phyloP scores from a whole-genome alignment of 2,113 vertebrate genomes.

The Pedionomus torquatus region DNA sequence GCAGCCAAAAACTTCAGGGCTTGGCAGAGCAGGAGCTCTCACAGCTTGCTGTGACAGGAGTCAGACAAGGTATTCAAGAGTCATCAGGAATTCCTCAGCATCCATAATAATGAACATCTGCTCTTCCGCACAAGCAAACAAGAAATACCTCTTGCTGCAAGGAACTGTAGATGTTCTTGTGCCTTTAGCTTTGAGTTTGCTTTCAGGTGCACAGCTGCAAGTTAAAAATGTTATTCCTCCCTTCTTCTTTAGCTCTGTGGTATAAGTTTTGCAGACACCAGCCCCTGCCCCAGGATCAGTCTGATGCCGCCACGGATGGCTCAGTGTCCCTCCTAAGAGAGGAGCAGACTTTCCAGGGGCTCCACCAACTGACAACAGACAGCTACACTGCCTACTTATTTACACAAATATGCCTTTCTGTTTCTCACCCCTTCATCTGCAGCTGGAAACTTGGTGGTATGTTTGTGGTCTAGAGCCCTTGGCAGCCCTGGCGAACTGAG shows the following conservation, averaged over 20 bases:
- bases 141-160: neutral
- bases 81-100: neutral
- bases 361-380: neutral
- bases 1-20: slow-evolving; percentile 27
- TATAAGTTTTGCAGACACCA: neutral
- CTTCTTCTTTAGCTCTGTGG: neutral
- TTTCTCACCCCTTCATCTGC: neutral
- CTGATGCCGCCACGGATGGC: rapidly evolving
- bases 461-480: neutral
- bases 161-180: neutral
- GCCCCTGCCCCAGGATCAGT: neutral
- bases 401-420: neutral
- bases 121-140: neutral
- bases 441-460: neutral
- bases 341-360: neutral
- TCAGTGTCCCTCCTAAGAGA: neutral
- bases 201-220: neutral
- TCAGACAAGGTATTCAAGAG: neutral
- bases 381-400: neutral
- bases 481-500: neutral
- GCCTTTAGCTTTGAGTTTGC: neutral
- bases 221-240: neutral
- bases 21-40: neutral
- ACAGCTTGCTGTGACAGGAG: slow-evolving; percentile 40
- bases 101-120: slow-evolving; percentile 27